Evolutionary conservation across 2,888 invertebrate genomes (phyloP).

Genomic region (Fragum sueziense): DNA sequence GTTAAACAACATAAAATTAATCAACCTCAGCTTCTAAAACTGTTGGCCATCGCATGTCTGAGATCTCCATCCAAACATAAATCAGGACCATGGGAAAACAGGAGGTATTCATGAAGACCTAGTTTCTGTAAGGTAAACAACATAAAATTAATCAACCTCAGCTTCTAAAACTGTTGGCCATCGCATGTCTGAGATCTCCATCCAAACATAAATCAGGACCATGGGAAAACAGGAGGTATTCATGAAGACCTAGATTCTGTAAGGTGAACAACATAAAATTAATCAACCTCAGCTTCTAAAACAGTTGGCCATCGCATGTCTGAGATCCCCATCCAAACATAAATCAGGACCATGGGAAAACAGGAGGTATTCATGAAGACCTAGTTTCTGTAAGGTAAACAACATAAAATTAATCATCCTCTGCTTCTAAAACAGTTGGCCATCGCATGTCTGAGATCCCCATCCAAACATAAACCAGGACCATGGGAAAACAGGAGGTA

Average conservation of each 20-base stretch:
- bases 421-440: slow-evolving; percentile 94
- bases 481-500: slow-evolving; percentile 99
- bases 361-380: slow-evolving; percentile 96
- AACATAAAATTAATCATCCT: neutral
- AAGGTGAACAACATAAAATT: slow-evolving; percentile 48
- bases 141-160: neutral
- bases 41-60: slow-evolving; percentile 99
- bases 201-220: slow-evolving; percentile 99
- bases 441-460: slow-evolving; percentile 98
- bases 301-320: slow-evolving; percentile 99
- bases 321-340: slow-evolving; percentile 96
- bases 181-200: slow-evolving; percentile 96
- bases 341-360: slow-evolving; percentile 99
- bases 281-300: slow-evolving; percentile 87
- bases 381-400: slow-evolving; percentile 86
- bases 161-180: slow-evolving; percentile 98
- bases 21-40: slow-evolving; percentile 88
- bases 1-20: neutral
- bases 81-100: slow-evolving; percentile 99
- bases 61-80: slow-evolving; percentile 97
- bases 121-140: slow-evolving; percentile 86
- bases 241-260: slow-evolving; percentile 92
- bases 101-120: slow-evolving; percentile 95
- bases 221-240: slow-evolving; percentile 98
- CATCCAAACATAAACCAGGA: slow-evolving; percentile 97